These are phyloP conservation scores for Dendrolimus pini DNA, from an alignment of 2,888 invertebrate genomes.

Conservation along the genomic window DNA sequence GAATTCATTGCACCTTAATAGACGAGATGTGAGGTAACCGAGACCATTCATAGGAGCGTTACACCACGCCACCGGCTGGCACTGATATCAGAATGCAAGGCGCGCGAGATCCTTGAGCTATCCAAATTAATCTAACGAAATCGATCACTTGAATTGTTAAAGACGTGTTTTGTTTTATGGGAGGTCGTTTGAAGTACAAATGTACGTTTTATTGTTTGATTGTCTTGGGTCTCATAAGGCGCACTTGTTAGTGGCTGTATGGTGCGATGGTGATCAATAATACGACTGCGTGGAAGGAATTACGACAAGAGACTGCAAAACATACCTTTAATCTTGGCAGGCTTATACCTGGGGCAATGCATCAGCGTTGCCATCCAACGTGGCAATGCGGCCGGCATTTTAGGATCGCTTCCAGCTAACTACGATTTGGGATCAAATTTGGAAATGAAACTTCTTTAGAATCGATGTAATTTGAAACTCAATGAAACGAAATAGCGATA, in stretches of 20 bases:
- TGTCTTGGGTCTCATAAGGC: slow-evolving; percentile 38
- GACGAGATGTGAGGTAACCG: slow-evolving; percentile 65
- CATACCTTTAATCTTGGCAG: too few relatives aligned
- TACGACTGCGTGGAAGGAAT: slow-evolving; percentile 4
- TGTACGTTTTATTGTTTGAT: slow-evolving; percentile 49
- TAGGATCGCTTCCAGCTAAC: too few relatives aligned
- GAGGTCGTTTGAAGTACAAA: slow-evolving; percentile 46
- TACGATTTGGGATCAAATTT: too few relatives aligned
- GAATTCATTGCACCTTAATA: slow-evolving; percentile 51
- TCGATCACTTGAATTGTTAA: slow-evolving; percentile 41
- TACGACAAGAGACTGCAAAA: slow-evolving; percentile 1
- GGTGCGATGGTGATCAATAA: slow-evolving; percentile 10
- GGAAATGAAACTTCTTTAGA: too few relatives aligned
- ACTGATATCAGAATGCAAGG: slow-evolving; percentile 40
- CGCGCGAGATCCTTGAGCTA: slow-evolving; percentile 47
- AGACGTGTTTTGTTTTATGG: slow-evolving; percentile 45
- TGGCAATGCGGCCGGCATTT: too few relatives aligned
- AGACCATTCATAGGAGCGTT: slow-evolving; percentile 24
- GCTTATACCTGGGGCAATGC: not conserved
- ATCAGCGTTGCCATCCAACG: too few relatives aligned
- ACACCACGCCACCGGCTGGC: not conserved
- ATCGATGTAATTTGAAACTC: too few relatives aligned
- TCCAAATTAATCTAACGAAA: slow-evolving; percentile 43
- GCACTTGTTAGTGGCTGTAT: slow-evolving; percentile 16
- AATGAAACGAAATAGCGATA: too few relatives aligned